Evolutionary conservation across 1,140 invertebrate genomes (phyloP).

Genomic region (Asobara japonica): DNA sequence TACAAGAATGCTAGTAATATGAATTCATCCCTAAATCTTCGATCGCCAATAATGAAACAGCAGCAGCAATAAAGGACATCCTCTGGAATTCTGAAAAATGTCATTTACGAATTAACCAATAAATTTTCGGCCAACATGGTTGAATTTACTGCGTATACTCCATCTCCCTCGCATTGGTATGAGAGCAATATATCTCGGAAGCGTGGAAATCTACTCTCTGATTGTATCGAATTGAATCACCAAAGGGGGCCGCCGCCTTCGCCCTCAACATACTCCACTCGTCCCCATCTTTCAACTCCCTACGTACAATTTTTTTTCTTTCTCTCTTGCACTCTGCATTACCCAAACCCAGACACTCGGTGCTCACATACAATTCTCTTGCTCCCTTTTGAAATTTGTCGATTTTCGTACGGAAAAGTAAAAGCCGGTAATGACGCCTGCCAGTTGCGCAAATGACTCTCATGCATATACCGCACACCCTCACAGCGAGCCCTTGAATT

Average conservation of each 20-base stretch:
- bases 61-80: neutral
- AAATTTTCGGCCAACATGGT: neutral
- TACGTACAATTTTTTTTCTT: slow-evolving; percentile 1
- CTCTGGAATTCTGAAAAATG: neutral
- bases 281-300: slow-evolving; percentile 19
- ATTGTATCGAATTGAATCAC: slow-evolving; percentile 57
- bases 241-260: slow-evolving; percentile 33
- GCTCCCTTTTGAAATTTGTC: slow-evolving; percentile 44
- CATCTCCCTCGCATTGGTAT: slow-evolving; percentile 22
- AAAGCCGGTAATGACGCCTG: slow-evolving; percentile 35
- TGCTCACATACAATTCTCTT: slow-evolving; percentile 38
- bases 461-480: slow-evolving; percentile 22
- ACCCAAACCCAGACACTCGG: slow-evolving; percentile 7
- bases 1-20: neutral
- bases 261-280: neutral
- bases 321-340: neutral
- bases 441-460: slow-evolving; percentile 23
- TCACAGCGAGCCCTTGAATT: neutral
- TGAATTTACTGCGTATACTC: neutral
- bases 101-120: neutral
- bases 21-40: neutral
- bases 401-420: slow-evolving; percentile 39
- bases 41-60: neutral
- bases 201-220: slow-evolving; percentile 52
- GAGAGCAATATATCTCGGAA: slow-evolving; percentile 49